These are phyloP conservation scores for Trichonephila clavipes DNA, from an alignment of 1,140 invertebrate genomes.

Conservation along the genomic window DNA sequence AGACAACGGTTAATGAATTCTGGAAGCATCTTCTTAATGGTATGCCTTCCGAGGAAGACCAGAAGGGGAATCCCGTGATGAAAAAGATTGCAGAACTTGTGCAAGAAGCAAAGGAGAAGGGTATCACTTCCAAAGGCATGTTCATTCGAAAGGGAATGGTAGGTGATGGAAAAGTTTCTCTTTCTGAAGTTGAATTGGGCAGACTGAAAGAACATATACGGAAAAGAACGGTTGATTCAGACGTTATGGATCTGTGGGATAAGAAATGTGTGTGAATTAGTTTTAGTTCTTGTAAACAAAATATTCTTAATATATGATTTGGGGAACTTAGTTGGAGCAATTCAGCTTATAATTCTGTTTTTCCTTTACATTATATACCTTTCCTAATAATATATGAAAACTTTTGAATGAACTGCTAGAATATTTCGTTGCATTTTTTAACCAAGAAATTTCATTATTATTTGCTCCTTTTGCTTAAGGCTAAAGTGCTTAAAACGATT, in stretches of 20 bases:
- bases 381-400: too few relatives aligned
- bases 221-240: not conserved
- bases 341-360: too few relatives aligned
- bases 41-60: not conserved
- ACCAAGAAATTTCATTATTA: too few relatives aligned
- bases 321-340: too few relatives aligned
- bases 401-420: too few relatives aligned
- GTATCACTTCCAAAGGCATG: conserved; percentile 78
- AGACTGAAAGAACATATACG: conserved; percentile 80
- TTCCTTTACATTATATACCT: too few relatives aligned
- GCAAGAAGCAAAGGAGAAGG: conserved; percentile 80
- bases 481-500: too few relatives aligned
- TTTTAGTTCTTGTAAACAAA: too few relatives aligned
- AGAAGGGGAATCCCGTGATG: not conserved
- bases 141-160: conserved; percentile 80
- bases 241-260: conserved; percentile 22
- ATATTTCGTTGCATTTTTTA: too few relatives aligned
- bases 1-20: conserved; percentile 79
- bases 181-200: conserved; percentile 80
- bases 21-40: not conserved
- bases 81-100: conserved; percentile 82
- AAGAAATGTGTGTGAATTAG: not conserved
- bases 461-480: too few relatives aligned
- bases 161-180: conserved; percentile 82
- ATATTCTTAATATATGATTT: too few relatives aligned